Conservation (phyloP, 2,888 invertebrate genomes). For the Eilema griseolum region DNA sequence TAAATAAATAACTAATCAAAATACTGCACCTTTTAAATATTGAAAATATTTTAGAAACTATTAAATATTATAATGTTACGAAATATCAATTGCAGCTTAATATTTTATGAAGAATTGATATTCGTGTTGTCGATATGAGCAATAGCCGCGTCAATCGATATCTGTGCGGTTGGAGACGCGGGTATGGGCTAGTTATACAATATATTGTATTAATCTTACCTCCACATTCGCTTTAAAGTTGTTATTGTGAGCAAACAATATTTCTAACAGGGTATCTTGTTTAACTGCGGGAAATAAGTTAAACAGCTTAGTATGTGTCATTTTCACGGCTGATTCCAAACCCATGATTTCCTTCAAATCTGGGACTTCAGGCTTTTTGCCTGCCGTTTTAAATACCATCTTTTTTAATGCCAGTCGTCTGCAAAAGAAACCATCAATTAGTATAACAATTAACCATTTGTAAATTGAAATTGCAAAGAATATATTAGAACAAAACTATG, state of each 20-base stretch:
- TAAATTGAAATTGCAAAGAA: not conserved
- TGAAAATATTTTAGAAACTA: no score
- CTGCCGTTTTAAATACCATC: constrained; percentile 67
- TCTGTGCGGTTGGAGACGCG: no score
- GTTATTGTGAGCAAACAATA: constrained; percentile 90
- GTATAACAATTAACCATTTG: not conserved
- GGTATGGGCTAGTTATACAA: no score
- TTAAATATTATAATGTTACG: no score
- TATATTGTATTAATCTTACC: constrained; percentile 58
- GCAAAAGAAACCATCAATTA: constrained; percentile 30
- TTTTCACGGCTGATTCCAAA: constrained; percentile 90
- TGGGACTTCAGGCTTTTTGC: constrained; percentile 74
- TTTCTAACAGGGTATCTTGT: constrained; percentile 88
- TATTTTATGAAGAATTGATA: no score
- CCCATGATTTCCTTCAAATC: constrained; percentile 92
- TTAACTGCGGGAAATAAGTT: constrained; percentile 91
- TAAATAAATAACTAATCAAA: not conserved
- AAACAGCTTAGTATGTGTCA: constrained; percentile 90
- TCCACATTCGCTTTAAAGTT: constrained; percentile 90
- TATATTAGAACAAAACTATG: not conserved
- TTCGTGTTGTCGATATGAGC: no score
- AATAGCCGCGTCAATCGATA: no score
- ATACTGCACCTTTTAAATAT: no score
- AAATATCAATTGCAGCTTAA: no score
- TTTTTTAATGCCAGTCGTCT: constrained; percentile 83